Evolutionary conservation across 2,797 vertebrate genomes (phyloP), one percentile per base, ranked within the genome.

Genomic region (Epinephelus malabaricus): DNA sequence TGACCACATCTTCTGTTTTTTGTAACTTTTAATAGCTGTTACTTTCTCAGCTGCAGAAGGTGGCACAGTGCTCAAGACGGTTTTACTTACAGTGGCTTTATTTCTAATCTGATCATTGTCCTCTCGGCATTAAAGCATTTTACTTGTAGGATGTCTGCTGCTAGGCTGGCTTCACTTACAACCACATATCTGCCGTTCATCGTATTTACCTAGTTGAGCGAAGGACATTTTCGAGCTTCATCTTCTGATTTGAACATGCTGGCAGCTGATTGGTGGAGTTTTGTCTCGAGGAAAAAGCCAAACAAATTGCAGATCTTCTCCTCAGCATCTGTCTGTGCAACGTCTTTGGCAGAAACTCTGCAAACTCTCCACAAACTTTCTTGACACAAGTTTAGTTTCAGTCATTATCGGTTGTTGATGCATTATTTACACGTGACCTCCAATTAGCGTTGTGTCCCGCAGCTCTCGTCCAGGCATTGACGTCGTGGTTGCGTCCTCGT

Each of bases 391-490:
- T 69, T 78, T 76, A 58, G 67, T 69, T 75, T 64, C 27, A 51
- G 43, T 5, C 4, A 10, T 17, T 73, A 15, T 69, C 5, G 10
- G 54, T 30, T 19, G 11, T 59, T 19, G 60, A 45, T 23, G 13
- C 76, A 58, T 82, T 86, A 79, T 91, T 91, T 88, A 84, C 63
- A 54, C 76, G 62, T 65, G 25, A 76, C 53, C 71, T 78, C 73
- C 79, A 84, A 92, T 90, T 85, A 91, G 77, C 49, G 34, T 23
- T 3, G 27, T 34, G 65, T 89, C 87, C 84, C 19, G 69, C 62
- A 21, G 91, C 63, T 80, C 59, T 50, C 17, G 3, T 38, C 59
- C n/a, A 5, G 38, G 27, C 46, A 19, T 55, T 53, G 54, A 10
- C 40, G 23, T 65, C 1, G n/a, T 46, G 67, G 1, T 49, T 62